Evolutionary conservation across 23 tunicate genomes (phyloP).

Genomic region (Phallusia fumigata): DNA sequence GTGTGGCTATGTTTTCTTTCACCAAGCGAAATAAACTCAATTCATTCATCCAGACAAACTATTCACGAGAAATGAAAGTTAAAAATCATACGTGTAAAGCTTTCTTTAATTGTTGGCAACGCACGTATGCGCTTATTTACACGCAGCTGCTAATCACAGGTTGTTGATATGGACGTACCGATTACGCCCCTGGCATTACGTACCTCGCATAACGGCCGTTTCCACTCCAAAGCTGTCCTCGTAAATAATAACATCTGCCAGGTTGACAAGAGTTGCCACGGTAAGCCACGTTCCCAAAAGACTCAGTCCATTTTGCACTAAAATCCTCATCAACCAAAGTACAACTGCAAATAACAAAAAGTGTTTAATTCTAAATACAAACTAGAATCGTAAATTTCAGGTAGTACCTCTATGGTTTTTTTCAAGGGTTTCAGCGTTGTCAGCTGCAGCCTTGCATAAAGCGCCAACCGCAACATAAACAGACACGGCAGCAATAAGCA

Average conservation of each 20-base stretch:
- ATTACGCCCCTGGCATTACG: too few species aligned
- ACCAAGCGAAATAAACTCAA: too few species aligned
- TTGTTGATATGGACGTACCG: too few species aligned
- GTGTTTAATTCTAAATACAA: not conserved
- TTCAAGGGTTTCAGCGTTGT: slow-evolving; percentile 8
- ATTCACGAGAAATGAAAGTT: too few species aligned
- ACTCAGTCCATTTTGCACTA: slow-evolving; percentile 53
- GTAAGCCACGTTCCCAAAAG: slow-evolving; percentile 52
- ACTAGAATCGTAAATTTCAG: not conserved
- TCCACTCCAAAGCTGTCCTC: slow-evolving; percentile 46
- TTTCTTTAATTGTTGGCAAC: too few species aligned
- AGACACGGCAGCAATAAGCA: slow-evolving; percentile 39
- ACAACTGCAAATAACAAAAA: slow-evolving; percentile 20
- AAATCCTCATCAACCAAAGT: slow-evolving; percentile 39
- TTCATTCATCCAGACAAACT: too few species aligned
- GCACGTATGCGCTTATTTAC: too few species aligned
- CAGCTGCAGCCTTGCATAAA: slow-evolving; percentile 44
- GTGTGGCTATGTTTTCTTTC: not conserved
- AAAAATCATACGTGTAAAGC: too few species aligned
- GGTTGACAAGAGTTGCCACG: slow-evolving; percentile 38
- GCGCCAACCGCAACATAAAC: slow-evolving; percentile 55
- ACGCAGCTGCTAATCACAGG: too few species aligned
- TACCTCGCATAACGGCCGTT: slow-evolving; percentile 38
- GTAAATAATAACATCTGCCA: slow-evolving; percentile 42
- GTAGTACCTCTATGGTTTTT: not conserved